Conservation (phyloP, 1,140 invertebrate species). For the Venustaconcha ellipsiformis region DNA sequence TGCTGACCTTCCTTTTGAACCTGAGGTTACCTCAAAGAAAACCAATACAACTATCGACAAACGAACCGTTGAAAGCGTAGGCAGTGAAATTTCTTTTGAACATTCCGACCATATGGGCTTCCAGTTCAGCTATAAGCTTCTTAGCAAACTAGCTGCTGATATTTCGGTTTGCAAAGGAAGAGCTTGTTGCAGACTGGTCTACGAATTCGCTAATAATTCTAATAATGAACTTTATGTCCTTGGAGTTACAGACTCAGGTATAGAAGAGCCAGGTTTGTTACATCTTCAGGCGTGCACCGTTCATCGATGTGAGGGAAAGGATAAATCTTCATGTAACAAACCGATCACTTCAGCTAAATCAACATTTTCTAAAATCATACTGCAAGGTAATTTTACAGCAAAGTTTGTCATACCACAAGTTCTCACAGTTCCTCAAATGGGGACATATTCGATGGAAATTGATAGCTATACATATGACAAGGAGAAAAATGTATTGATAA, state of each 20-base stretch:
- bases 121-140: not conserved
- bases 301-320: not conserved
- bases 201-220: conserved; percentile 4
- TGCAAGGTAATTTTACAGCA: conserved; percentile 14
- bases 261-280: conserved; percentile 13
- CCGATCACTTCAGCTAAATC: conserved; percentile 1
- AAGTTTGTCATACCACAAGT: conserved; percentile 19
- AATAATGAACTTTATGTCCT: conserved; percentile 6
- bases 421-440: not conserved
- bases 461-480: conserved; percentile 21
- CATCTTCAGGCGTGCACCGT: conserved; percentile 27
- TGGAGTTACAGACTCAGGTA: conserved; percentile 5
- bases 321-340: conserved; percentile 5
- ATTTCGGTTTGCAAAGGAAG: conserved; percentile 1
- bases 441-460: conserved; percentile 12
- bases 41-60: conserved; percentile 1
- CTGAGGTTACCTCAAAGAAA: not conserved
- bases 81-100: conserved; percentile 14
- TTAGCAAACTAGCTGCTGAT: too few relatives aligned
- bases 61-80: not conserved
- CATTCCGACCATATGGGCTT: not conserved
- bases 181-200: conserved; percentile 18
- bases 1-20: conserved; percentile 12
- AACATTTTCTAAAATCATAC: conserved; percentile 17
- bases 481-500: conserved; percentile 19